A percentile compares a stretch with the other conserved stretches of the same genome.
Evolutionary conservation across 2,888 invertebrate species (phyloP).

Genomic region (Erebia ligea): DNA sequence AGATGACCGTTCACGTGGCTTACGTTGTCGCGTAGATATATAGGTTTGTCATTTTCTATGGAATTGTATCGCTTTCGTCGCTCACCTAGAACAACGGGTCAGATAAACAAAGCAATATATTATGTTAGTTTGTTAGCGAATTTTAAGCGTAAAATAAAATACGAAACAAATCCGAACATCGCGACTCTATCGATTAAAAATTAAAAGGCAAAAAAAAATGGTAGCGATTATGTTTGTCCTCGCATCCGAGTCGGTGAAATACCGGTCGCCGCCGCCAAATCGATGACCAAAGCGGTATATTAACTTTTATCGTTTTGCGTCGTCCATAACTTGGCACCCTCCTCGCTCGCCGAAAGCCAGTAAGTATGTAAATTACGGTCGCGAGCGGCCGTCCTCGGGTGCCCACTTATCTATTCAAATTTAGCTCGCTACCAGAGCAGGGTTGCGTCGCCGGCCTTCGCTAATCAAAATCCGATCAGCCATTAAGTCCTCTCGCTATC

Average conservation of each 20-base stretch:
- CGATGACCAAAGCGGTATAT: slow-evolving; percentile 81
- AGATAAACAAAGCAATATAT: background rate
- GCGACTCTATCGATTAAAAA: background rate
- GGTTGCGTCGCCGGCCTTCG: slow-evolving; percentile 79
- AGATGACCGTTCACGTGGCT: too few species aligned
- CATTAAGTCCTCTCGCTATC: slow-evolving; percentile 83
- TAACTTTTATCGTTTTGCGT: slow-evolving; percentile 80
- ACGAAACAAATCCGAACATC: background rate
- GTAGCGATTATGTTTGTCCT: slow-evolving; percentile 21
- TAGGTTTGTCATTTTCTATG: too few species aligned
- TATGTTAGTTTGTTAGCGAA: background rate
- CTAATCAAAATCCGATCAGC: slow-evolving; percentile 84
- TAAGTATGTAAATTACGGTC: slow-evolving; percentile 84
- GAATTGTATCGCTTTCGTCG: too few species aligned
- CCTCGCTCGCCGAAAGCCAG: slow-evolving; percentile 78
- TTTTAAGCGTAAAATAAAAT: background rate
- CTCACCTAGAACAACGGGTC: too few species aligned
- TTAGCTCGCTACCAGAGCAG: slow-evolving; percentile 67
- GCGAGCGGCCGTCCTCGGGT: slow-evolving; percentile 78
- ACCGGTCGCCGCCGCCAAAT: slow-evolving; percentile 69
- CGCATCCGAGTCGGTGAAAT: slow-evolving; percentile 64
- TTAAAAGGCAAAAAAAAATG: slow-evolving; percentile 6
- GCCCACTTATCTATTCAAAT: slow-evolving; percentile 84
- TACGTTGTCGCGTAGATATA: too few species aligned
- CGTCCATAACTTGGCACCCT: slow-evolving; percentile 79